Evolutionary conservation across 1,140 invertebrate genomes (phyloP), one percentile per base, ranked within the genome.

Genomic region (Triops cancriformis): DNA sequence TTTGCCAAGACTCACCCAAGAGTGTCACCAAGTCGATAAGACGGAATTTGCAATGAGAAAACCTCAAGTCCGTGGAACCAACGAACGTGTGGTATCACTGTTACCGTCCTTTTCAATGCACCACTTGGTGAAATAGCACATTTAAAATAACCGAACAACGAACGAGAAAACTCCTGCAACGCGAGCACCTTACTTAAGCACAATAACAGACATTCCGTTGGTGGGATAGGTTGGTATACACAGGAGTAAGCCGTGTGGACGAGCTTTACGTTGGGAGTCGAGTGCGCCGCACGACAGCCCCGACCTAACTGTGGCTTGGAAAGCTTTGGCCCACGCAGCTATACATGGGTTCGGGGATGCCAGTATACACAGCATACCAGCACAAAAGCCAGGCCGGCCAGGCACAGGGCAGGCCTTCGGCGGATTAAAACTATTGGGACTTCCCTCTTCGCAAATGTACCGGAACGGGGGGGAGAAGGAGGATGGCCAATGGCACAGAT

Each of bases 401-500:
- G 51, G 51, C 51, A 64, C 51, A 64, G 51, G 51, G 51, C 51
- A 64, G 51, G 51, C 51, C 51, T 64, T 64, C 51, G 51, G 51
- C 51, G 51, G 51, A 37, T 23, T 0, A 64, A 64, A 18, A 23
- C 10, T 64, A 2, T 18, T 64, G 51, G 51, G 51, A 64, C 51
- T 64, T 64, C 51, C 51, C 51, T 64, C 51, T 64, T 23, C 51
- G 51, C 51, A 64, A 64, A 64, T 64, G 51, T 64, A 64, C 51
- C 51, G 51, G 51, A 64, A 64, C 51, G 51, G 51, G 51, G 18
- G 51, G 51, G n/a, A 64, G 51, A 64, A 64, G 51, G 14, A 64
- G 51, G 51, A 64, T 64, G 51, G 51, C 51, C 51, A 64, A 64
- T 64, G 51, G 51, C 51, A 64, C 51, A 64, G 51, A 64, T 64